These are phyloP conservation scores for Syndactyla subalaris DNA, from an alignment of 2,797 vertebrate genomes.

Conservation along the genomic window DNA sequence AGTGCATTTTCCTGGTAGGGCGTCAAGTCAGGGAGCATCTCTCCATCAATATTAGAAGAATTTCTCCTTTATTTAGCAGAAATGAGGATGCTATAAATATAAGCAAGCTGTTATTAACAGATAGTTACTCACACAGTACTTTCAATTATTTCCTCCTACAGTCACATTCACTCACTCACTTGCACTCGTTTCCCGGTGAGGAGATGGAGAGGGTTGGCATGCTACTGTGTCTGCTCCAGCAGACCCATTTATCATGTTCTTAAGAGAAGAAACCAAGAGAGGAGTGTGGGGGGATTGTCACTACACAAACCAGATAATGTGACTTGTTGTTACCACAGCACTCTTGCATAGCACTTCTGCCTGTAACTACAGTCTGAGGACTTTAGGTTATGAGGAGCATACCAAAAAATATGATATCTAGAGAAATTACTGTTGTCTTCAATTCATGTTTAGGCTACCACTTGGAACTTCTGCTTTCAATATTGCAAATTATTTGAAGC, in stretches of 20 bases:
- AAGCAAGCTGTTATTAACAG: conserved; percentile 28
- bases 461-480: neutral
- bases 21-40: neutral
- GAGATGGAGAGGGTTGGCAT: neutral
- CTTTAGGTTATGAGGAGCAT: neutral
- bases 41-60: neutral
- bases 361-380: neutral
- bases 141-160: conserved; percentile 24
- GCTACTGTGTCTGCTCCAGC: neutral
- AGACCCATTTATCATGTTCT: neutral
- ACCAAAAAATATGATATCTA: neutral
- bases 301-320: neutral
- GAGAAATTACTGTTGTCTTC: neutral
- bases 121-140: neutral
- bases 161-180: neutral
- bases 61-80: conserved; percentile 31
- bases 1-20: neutral
- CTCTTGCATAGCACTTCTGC: neutral
- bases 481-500: neutral
- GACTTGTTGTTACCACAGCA: neutral
- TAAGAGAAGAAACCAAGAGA: neutral
- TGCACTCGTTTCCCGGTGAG: neutral
- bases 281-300: neutral
- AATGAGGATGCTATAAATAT: conserved; percentile 21
- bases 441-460: neutral